These are phyloP conservation scores for Scomber colias DNA, from an alignment of 2,113 vertebrate genomes.

Conservation along the genomic window DNA sequence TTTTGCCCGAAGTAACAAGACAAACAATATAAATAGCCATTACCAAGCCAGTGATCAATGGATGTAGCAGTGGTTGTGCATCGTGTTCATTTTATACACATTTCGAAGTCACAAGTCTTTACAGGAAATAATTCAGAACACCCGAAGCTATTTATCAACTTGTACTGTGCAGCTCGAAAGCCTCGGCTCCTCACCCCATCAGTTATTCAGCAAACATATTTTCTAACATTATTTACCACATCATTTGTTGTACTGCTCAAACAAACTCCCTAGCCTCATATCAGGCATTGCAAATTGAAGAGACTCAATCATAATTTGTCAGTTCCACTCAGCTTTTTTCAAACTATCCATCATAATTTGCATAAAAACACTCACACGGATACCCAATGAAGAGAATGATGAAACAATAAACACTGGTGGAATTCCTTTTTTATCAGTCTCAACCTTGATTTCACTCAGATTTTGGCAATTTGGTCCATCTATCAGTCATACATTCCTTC, in stretches of 20 bases:
- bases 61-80: not conserved
- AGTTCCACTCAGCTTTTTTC: not conserved
- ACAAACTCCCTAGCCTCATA: conserved; percentile 18
- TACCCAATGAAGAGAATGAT: not conserved
- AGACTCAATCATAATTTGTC: conserved; percentile 27
- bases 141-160: conserved; percentile 34
- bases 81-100: not conserved
- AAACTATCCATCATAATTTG: conserved; percentile 42
- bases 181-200: conserved; percentile 12
- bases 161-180: not conserved
- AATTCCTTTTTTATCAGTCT: not conserved
- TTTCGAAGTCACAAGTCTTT: not conserved
- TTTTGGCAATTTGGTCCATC: conserved; percentile 7
- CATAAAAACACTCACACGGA: conserved; percentile 13
- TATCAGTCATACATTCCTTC: not conserved
- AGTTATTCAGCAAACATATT: conserved; percentile 10
- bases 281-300: conserved; percentile 12
- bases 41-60: not conserved
- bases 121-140: conserved; percentile 4
- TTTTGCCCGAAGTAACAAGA: not conserved
- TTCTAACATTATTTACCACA: conserved; percentile 36
- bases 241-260: conserved; percentile 18
- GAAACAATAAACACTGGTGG: not conserved
- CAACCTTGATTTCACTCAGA: not conserved
- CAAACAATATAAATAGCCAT: not conserved